Evolutionary conservation across 37 sponge, comb jelly and placozoan genomes (phyloP), one percentile per base, ranked within the genome.

Genomic region (Bolinopsis microptera): DNA sequence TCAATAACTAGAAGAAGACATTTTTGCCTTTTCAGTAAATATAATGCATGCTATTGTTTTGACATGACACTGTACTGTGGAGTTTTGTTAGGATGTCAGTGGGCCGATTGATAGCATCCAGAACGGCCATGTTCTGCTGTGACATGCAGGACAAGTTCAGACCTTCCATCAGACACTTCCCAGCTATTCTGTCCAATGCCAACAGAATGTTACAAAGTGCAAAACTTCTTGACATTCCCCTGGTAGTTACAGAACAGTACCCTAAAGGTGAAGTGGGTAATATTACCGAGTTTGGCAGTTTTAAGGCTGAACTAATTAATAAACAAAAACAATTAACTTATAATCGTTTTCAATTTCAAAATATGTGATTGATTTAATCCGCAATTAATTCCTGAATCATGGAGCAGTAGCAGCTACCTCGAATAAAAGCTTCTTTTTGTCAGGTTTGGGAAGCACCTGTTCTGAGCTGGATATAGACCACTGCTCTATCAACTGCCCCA

Each of bases 61-160:
- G n/a, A n/a, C n/a, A n/a, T n/a, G n/a, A n/a, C n/a, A n/a, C n/a
- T n/a, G n/a, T n/a, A n/a, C n/a, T n/a, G n/a, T n/a, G n/a, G n/a
- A n/a, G n/a, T n/a, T n/a, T n/a, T n/a, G n/a, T 70, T 70, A 77
- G 80, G 61, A 86, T 86, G 61, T 93, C 93, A 36, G 37, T 99
- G n/a, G 99, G 99, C 0, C 92, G 99, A 30, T 38, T 99, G 13
- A 90, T 94, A 5, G 72, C 94, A 22, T 86, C 92, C 69, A 93
- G 83, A 31, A 95, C 96, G 35, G 96, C 95, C 77, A 96, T 99
- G 83, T 99, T 99, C 83, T 76, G 97, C 28, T 99, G 99, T 94
- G 99, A 99, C 93, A 96, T 99, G 97, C 99, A 99, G 93, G 99
- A 99, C 93, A 99, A 99, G 94, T 99, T 99, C 76, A 93, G 94